Evolutionary conservation across 1,140 invertebrate species (phyloP).

Genomic region (Bombyx mandarina): DNA sequence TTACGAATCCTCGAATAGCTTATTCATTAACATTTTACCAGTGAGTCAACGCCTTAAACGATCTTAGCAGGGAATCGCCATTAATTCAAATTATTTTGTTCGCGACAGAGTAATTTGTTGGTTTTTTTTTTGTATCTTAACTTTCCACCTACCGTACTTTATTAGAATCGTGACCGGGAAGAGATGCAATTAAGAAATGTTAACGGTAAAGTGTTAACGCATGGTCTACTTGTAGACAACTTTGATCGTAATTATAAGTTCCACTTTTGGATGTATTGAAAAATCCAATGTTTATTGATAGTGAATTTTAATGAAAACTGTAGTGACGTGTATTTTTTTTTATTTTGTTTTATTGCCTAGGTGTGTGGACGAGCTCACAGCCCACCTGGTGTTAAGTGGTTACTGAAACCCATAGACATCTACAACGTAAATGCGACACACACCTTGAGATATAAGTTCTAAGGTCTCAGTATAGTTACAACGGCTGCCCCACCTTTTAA

Average conservation of each 20-base stretch:
- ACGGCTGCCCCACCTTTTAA: too few relatives aligned
- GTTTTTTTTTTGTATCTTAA: conserved; percentile 33
- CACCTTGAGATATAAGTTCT: too few relatives aligned
- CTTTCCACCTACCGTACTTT: conserved; percentile 24
- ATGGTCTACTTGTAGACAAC: conserved; percentile 23
- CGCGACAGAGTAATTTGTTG: conserved; percentile 42
- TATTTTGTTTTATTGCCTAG: too few relatives aligned
- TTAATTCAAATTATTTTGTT: conserved; percentile 61
- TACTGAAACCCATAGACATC: too few relatives aligned
- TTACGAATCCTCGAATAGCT: too few relatives aligned
- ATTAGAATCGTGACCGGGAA: conserved; percentile 19
- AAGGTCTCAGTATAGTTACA: too few relatives aligned
- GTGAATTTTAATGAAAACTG: neutral
- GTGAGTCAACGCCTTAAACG: too few relatives aligned
- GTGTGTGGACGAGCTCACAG: too few relatives aligned
- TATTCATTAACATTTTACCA: too few relatives aligned
- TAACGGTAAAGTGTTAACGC: conserved; percentile 21
- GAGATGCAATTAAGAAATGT: conserved; percentile 18
- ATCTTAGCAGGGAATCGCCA: conserved; percentile 13
- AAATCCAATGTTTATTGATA: conserved; percentile 2
- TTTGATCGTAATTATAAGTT: conserved; percentile 21
- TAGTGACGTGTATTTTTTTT: neutral
- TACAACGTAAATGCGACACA: too few relatives aligned
- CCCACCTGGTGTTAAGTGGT: too few relatives aligned
- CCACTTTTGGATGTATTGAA: conserved; percentile 11